These are phyloP conservation scores for Iphiclides podalirius DNA, from an alignment of 2,888 invertebrate species.

Conservation along the genomic window DNA sequence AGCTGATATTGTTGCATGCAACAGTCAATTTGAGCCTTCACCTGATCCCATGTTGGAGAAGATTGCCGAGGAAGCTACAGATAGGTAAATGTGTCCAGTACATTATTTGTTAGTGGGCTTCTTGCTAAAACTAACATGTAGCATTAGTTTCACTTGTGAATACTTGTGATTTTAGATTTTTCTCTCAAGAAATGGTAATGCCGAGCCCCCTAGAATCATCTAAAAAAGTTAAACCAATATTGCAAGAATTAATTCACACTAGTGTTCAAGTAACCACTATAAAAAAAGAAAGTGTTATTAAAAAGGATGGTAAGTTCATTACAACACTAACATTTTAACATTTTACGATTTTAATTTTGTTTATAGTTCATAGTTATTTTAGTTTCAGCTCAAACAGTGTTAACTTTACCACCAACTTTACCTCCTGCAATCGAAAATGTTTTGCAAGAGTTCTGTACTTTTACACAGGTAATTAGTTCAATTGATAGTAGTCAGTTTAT, in stretches of 20 bases:
- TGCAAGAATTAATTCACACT: constrained; percentile 45
- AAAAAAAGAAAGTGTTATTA: constrained; percentile 42
- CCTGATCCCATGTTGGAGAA: constrained; percentile 83
- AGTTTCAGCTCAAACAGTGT: constrained; percentile 84
- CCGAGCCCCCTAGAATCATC: constrained; percentile 79
- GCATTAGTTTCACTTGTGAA: too few species aligned
- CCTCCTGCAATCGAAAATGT: constrained; percentile 82
- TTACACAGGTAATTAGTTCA: constrained; percentile 60
- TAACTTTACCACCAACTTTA: constrained; percentile 82
- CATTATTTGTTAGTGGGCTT: too few species aligned
- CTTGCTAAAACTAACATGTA: too few species aligned
- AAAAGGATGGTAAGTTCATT: constrained; percentile 56
- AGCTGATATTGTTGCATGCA: constrained; percentile 83
- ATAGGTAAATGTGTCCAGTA: constrained; percentile 57
- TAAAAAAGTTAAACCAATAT: constrained; percentile 61
- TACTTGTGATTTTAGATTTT: constrained; percentile 63
- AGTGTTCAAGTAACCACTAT: constrained; percentile 46
- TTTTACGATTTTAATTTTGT: too few species aligned
- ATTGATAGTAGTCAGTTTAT: too few species aligned
- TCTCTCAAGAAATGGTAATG: constrained; percentile 79
- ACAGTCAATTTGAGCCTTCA: constrained; percentile 81
- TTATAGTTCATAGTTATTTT: constrained; percentile 9
- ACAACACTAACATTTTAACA: too few species aligned
- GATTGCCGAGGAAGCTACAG: constrained; percentile 84
- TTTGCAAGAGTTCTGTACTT: constrained; percentile 82